phyloP scores from a whole-genome alignment of 1,140 invertebrate genomes.

The Drosophila teissieri region DNA sequence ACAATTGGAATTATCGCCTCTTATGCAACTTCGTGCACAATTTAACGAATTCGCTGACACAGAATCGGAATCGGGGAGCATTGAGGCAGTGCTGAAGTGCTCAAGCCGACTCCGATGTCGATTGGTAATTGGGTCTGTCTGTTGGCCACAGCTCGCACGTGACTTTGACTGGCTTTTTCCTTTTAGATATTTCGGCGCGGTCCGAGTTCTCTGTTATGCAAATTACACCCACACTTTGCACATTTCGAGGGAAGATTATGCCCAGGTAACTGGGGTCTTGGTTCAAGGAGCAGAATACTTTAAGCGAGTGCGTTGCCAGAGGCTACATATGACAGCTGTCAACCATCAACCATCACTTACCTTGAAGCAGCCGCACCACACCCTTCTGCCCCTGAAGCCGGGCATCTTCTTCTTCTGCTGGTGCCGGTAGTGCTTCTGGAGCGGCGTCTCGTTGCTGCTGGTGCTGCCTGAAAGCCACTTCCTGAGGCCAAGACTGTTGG shows the following conservation, averaged over 20 bases:
- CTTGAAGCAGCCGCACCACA: constrained; percentile 88
- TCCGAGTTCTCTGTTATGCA: not conserved
- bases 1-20: constrained; percentile 25
- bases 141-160: constrained; percentile 43
- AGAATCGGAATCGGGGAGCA: not conserved
- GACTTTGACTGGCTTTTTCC: constrained; percentile 30
- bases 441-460: constrained; percentile 67
- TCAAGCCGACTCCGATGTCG: constrained; percentile 34
- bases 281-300: too few species aligned
- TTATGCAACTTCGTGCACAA: constrained; percentile 65
- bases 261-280: too few species aligned
- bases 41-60: constrained; percentile 48
- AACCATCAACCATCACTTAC: constrained; percentile 72
- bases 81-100: not conserved
- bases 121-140: constrained; percentile 14
- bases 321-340: too few species aligned
- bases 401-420: constrained; percentile 86
- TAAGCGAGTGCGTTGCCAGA: too few species aligned
- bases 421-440: constrained; percentile 81
- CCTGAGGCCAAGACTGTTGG: constrained; percentile 20
- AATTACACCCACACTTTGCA: not conserved
- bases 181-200: not conserved
- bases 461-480: constrained; percentile 41
- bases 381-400: constrained; percentile 86
- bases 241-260: not conserved